Evolutionary conservation across 2,888 invertebrate genomes (phyloP).

Genomic region (Blastobasis lacticolella): DNA sequence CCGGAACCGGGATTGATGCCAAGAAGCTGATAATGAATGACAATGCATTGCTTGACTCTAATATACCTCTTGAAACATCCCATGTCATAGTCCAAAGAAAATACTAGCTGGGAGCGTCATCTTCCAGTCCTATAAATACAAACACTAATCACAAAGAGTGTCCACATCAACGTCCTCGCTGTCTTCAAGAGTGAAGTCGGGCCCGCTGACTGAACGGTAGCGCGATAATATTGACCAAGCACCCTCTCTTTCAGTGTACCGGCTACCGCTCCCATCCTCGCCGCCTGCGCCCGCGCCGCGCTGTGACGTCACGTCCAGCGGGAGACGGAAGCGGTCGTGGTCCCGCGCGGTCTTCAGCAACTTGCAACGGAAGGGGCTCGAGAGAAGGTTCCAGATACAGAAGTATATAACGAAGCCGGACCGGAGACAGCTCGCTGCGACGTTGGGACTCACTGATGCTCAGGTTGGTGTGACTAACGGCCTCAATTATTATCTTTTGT

Average conservation of each 20-base stretch:
- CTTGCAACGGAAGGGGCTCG: conserved; percentile 93
- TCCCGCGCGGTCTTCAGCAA: conserved; percentile 96
- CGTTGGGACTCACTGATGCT: conserved; percentile 93
- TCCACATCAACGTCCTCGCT: conserved; percentile 68
- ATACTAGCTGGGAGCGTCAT: no score
- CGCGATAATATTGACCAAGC: no score
- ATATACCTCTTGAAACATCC: no score
- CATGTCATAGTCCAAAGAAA: no score
- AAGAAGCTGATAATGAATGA: no score
- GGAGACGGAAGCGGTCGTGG: conserved; percentile 93
- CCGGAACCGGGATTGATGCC: no score
- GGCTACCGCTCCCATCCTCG: conserved; percentile 55
- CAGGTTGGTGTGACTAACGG: conserved; percentile 83
- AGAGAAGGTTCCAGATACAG: conserved; percentile 92
- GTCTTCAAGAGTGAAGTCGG: conserved; percentile 52
- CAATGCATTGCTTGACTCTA: no score
- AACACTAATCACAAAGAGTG: conserved; percentile 57
- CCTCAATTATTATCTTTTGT: neutral
- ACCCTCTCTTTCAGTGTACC: conserved; percentile 40
- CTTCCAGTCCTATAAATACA: neutral
- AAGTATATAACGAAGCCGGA: conserved; percentile 98
- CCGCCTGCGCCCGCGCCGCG: conserved; percentile 53
- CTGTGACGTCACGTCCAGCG: conserved; percentile 67
- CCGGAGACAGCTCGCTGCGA: conserved; percentile 91
- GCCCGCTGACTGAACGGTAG: no score